Evolutionary conservation across 1,140 invertebrate genomes (phyloP), one percentile per base, ranked within the genome.

Genomic region (Tetragnatha versicolor): DNA sequence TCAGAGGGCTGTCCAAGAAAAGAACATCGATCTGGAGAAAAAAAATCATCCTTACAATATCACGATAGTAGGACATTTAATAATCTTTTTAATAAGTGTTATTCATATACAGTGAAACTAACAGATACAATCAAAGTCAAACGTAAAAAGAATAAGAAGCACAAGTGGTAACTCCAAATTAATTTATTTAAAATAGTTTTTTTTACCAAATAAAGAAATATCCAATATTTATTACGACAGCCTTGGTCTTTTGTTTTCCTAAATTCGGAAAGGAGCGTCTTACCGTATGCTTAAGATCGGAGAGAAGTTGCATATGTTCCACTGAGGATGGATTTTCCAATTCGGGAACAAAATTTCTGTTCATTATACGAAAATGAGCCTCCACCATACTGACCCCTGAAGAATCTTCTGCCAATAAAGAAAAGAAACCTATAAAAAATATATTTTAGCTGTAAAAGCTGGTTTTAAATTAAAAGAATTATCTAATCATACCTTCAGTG

Each of bases 341-440:
- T 33, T 78, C 76, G 3, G 53, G 27, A 1, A n/a, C 45, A 27
- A 68, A 78, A 6, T 78, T 1, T 25, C 76, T 55, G n/a, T 78
- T 78, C 49, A 78, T 78, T 3, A 78, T 78, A 31, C 76, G 35
- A 25, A 78, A 78, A 33, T 68, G 63, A 31, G 65, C 63, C 17
- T 47, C 76, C 14, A 78, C 61, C n/a, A 33, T 27, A 31, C 31
- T 63, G 27, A 76, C 37, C 10, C 73, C 73, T 25, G 12, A 3
- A 5, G 10, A 14, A 7, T 53, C 47, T 35, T 29, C 66, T 69
- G 20, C 9, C 37, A 69, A 17, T 9, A 3, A 51, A 10, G 22
- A 61, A 61, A 33, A 35, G 12, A 35, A 22, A 61, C 20, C 3
- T 33, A 42, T 10, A 42, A 42, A 17, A 42, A 10, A 7, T 10